phyloP scores from a whole-genome alignment of 2,888 invertebrate species.

The Leucozona laternaria region DNA sequence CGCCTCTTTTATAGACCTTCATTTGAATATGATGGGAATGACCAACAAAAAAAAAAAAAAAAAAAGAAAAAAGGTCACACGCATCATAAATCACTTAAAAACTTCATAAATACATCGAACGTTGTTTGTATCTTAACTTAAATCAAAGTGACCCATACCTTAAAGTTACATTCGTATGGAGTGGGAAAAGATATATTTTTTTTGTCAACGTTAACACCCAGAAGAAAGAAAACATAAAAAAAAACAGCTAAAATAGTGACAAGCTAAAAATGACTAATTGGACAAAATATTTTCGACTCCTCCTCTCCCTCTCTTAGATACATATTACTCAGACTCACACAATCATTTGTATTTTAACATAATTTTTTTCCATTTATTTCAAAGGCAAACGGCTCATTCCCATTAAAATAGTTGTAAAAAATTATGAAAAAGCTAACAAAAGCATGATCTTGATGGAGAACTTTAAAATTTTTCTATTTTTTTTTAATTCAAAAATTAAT shows the following conservation, averaged over 20 bases:
- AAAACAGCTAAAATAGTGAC: not conserved
- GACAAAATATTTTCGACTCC: slow-evolving; percentile 49
- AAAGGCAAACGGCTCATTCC: slow-evolving; percentile 42
- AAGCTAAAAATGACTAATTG: slow-evolving; percentile 42
- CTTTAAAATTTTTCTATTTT: slow-evolving; percentile 28
- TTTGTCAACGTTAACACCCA: slow-evolving; percentile 65
- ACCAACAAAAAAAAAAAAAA: not conserved
- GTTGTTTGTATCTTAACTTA: slow-evolving; percentile 26
- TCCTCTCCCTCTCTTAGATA: slow-evolving; percentile 37
- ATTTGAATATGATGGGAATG: slow-evolving; percentile 4
- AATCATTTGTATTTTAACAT: not conserved
- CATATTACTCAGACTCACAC: slow-evolving; percentile 35
- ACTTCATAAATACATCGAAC: slow-evolving; percentile 21
- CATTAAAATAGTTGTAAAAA: slow-evolving; percentile 57
- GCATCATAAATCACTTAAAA: slow-evolving; percentile 63
- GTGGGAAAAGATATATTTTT: slow-evolving; percentile 54
- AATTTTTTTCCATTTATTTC: not conserved
- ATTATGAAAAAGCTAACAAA: slow-evolving; percentile 48
- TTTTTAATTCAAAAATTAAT: slow-evolving; percentile 35
- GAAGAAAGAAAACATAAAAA: slow-evolving; percentile 1
- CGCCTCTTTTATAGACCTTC: slow-evolving; percentile 59
- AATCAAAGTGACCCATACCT: slow-evolving; percentile 28
- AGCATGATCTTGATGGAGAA: slow-evolving; percentile 21
- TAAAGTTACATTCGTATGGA: not conserved
- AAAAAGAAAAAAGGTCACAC: slow-evolving; percentile 61